Percentiles rank a stretch among this genome's conserved stretches.
These are phyloP conservation scores for Trachelipus rathkii DNA, from an alignment of 1,140 invertebrate genomes.

Conservation along the genomic window DNA sequence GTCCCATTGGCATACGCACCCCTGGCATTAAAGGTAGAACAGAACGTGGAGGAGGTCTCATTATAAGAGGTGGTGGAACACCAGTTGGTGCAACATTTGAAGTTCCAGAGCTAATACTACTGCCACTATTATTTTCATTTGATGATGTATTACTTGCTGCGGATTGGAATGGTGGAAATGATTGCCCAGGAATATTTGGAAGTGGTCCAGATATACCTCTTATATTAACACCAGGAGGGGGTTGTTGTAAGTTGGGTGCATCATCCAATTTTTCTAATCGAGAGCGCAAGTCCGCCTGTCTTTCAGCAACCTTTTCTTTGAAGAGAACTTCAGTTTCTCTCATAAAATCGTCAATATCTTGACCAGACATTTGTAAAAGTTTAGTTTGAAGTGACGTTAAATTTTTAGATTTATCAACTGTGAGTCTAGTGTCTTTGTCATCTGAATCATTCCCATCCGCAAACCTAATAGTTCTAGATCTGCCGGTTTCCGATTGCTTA, in stretches of 20 bases:
- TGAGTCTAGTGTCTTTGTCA: slow-evolving; percentile 32
- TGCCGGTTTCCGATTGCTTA: slow-evolving; percentile 45
- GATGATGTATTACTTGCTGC: slow-evolving; percentile 20
- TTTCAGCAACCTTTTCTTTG: slow-evolving; percentile 57
- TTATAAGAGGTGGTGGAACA: slow-evolving; percentile 54
- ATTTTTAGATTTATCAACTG: slow-evolving; percentile 26
- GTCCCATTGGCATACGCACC: slow-evolving; percentile 58
- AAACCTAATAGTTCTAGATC: slow-evolving; percentile 44
- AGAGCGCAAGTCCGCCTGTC: slow-evolving; percentile 60
- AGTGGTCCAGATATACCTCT: slow-evolving; percentile 36
- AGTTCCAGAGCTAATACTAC: slow-evolving; percentile 50
- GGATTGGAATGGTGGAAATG: slow-evolving; percentile 48
- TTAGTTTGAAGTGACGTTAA: slow-evolving; percentile 69
- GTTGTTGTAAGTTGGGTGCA: slow-evolving; percentile 13
- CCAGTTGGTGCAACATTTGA: slow-evolving; percentile 56
- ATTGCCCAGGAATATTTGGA: slow-evolving; percentile 46
- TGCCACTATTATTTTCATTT: slow-evolving; percentile 30
- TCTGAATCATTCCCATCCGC: slow-evolving; percentile 48
- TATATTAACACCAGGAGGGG: slow-evolving; percentile 41
- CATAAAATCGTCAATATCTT: slow-evolving; percentile 88
- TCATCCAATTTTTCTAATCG: slow-evolving; percentile 42
- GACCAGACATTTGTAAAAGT: slow-evolving; percentile 77
- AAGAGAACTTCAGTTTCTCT: slow-evolving; percentile 59
- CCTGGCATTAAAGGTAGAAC: slow-evolving; percentile 48
- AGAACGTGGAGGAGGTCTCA: slow-evolving; percentile 46